Evolutionary conservation across 2,113 vertebrate species (phyloP), one percentile per base, ranked within the genome.

Genomic region (Aviceda subcristata): DNA sequence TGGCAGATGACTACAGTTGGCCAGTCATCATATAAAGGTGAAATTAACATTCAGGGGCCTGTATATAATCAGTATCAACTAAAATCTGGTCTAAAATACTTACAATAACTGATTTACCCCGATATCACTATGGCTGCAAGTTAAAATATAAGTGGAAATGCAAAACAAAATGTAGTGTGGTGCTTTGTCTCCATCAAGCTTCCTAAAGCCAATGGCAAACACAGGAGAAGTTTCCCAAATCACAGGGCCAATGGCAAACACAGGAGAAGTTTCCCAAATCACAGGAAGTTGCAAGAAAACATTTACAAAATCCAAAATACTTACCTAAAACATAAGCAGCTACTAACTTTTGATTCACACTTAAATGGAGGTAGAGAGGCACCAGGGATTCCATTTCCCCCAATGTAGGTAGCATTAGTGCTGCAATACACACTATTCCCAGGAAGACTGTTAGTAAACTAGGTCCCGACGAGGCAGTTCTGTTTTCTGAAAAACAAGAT

Each of bases 361-460:
- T 99, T 99, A 99, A 99, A 98, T 99, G 99, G 99, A 99, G 99
- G 99, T 99, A 99, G 99, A 99, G 98, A 99, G 99, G 99, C 99
- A 99, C 99, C 96, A 99, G 98, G 95, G 99, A 99, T 98, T 99
- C 99, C 97, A 99, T 98, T 98, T 99, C 99, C 96, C 99, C 99
- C 97, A 99, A 96, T 5, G 99, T 99, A 30, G 99, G 99, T 96
- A 99, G 99, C 99, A 99, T 99, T 86, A 99, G 98, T 96, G 99
- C 99, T 43, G 98, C 99, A 82, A 99, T 98, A 97, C 99, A 99
- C 96, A 99, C 98, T 86, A 99, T 98, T 94, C 99, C 99, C 60
- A 99, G 98, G 98, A 99, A 99, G 98, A 99, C 98, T 18, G 99
- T 99, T 92, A 99, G 97, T 98, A 99, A 98, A 97, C 99, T 99